These are phyloP conservation scores for Salvelinus fontinalis DNA, from an alignment of 2,113 vertebrate genomes.

Conservation along the genomic window DNA sequence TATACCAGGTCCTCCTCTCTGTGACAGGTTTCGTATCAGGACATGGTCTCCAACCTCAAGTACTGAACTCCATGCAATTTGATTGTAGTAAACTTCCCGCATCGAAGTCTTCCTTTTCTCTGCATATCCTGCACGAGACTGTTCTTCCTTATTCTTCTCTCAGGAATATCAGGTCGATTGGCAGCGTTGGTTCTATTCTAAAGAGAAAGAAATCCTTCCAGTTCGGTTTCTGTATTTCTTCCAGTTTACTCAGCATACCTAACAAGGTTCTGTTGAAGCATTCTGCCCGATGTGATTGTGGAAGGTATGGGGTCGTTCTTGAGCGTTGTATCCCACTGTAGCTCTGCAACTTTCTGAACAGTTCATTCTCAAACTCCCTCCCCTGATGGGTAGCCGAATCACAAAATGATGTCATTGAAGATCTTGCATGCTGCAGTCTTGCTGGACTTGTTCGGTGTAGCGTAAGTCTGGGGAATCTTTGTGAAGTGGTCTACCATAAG, in stretches of 20 bases:
- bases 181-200: constrained; percentile 24
- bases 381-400: constrained; percentile 26
- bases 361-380: constrained; percentile 21
- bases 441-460: constrained; percentile 24
- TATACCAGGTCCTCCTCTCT: too few species aligned
- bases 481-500: constrained; percentile 25
- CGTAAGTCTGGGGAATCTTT: constrained; percentile 31
- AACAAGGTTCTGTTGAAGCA: constrained; percentile 27
- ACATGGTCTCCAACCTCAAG: neutral
- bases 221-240: constrained; percentile 30
- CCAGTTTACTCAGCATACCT: constrained; percentile 28
- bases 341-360: neutral
- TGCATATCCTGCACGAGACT: neutral
- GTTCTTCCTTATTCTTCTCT: neutral
- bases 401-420: constrained; percentile 36
- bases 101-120: neutral
- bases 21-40: neutral
- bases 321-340: constrained; percentile 2
- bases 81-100: neutral
- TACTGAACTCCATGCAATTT: neutral
- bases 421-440: constrained; percentile 28
- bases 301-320: constrained; percentile 20
- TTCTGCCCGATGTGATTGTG: constrained; percentile 6
- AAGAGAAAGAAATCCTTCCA: constrained; percentile 41
- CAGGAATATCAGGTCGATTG: constrained; percentile 36